Evolutionary conservation across 2,888 invertebrate species (phyloP).

Genomic region (Anaspis maculata): DNA sequence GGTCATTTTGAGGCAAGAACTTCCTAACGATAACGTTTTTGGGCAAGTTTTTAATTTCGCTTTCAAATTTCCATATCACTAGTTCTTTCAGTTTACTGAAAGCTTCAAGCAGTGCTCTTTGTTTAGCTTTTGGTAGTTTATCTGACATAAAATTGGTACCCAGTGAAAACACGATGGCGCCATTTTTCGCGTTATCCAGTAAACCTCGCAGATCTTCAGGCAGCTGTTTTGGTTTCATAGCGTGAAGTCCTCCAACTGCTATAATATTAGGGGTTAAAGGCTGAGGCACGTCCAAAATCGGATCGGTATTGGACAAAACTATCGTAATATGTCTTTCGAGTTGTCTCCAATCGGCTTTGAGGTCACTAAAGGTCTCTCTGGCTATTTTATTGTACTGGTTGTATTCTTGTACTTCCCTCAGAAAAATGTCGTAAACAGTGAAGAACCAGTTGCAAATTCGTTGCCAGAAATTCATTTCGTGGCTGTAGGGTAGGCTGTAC

Average conservation of each 20-base stretch:
- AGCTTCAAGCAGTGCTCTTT: conserved; percentile 26
- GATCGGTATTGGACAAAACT: conserved; percentile 6
- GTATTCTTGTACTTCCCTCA: too few relatives aligned
- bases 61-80: conserved; percentile 39
- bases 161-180: conserved; percentile 36
- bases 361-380: conserved; percentile 5
- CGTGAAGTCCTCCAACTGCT: conserved; percentile 8
- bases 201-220: too few relatives aligned
- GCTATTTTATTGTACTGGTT: too few relatives aligned
- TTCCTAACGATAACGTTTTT: conserved; percentile 34
- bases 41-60: conserved; percentile 27
- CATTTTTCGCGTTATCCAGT: conserved; percentile 32
- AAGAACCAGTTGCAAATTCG: conserved; percentile 1
- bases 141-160: conserved; percentile 33
- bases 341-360: conserved; percentile 1
- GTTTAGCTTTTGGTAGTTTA: conserved; percentile 23
- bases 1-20: conserved; percentile 40
- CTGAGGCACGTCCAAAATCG: conserved; percentile 5
- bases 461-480: conserved; percentile 1
- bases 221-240: conserved; percentile 4
- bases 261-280: conserved; percentile 9
- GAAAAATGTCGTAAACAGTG: conserved; percentile 1
- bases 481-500: conserved; percentile 1
- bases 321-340: conserved; percentile 6
- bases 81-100: conserved; percentile 34